Base-by-base conservation (phyloP, 1,140 invertebrate genomes). In the Bradynema listronoti region DNA sequence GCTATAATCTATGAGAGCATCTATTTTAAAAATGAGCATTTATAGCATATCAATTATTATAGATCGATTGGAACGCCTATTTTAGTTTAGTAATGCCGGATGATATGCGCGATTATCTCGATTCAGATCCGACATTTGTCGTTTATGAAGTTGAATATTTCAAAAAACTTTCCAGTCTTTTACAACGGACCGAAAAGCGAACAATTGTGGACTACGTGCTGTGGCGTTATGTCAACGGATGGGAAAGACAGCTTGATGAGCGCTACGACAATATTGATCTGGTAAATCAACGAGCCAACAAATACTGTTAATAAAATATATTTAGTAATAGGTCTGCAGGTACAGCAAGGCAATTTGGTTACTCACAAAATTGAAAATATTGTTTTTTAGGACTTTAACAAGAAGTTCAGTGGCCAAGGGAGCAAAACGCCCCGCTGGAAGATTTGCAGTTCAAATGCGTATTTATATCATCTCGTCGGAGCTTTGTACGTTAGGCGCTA, bases 351-450 rank as follows among this genome's bases (percentile, higher is more conserved):
- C 36, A 39, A 39, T 11, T 11, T 11, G 19, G 11, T 39, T 39
- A 11, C 19, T 11, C 19, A 19, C 11, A 39, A 11, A 9, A 47
- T 9, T 47, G 19, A 9, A 9, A 7, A 22, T n/a, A n/a, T n/a
- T n/a, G 4, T 50, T n/a, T 29, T 24, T 2, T 32, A 68, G 50
- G 34, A 68, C 24, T 69, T 69, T 45, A 42, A 69, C 5, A 63
- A 66, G 27, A 29, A 56, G 1, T 73, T 71, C 41, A 51, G 69
- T 19, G 69, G 69, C 11, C 55, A 70, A 53, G 43, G 73, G 32
- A 56, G 47, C n/a, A 71, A 73, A 34, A 58, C 65, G 19, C 70
- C 70, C 1, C 33, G 69, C 24, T 71, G 69, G 69, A 71, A 71
- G 27, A 71, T 69, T 33, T 71, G 69, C 42, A 56, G 43, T 11